Conservation (phyloP, 2,797 vertebrate genomes). For the Sebastes nivosus region DNA sequence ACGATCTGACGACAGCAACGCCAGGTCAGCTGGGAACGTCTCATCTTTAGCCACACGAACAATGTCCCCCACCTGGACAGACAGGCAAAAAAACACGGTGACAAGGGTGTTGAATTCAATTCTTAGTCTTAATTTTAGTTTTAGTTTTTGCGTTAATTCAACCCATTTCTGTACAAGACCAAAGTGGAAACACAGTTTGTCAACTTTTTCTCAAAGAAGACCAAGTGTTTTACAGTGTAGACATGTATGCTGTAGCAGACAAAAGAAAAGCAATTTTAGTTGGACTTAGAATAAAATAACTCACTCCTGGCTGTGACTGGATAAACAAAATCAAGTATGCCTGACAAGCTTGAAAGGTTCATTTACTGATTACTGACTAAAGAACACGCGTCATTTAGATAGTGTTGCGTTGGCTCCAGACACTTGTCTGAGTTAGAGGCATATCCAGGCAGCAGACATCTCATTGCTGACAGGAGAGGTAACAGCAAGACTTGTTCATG, state of each 20-base stretch:
- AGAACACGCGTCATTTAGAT: background rate
- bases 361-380: background rate
- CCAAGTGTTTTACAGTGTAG: background rate
- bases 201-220: background rate
- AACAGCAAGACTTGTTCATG: background rate
- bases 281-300: background rate
- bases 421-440: background rate
- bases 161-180: background rate
- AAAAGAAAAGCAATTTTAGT: background rate
- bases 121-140: background rate
- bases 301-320: background rate
- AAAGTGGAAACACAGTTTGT: background rate
- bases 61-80: constrained; percentile 94
- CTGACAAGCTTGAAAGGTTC: background rate
- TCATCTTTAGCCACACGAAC: constrained; percentile 99
- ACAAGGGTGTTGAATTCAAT: background rate
- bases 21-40: constrained; percentile 96
- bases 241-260: background rate
- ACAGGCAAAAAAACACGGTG: background rate
- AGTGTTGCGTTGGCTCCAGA: background rate
- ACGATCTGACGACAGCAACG: constrained; percentile 93
- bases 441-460: background rate
- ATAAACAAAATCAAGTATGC: background rate
- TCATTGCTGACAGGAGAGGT: background rate
- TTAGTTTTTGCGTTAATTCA: background rate